These are phyloP conservation scores for Heliconius sara DNA, from an alignment of 2,888 invertebrate genomes.

Conservation along the genomic window DNA sequence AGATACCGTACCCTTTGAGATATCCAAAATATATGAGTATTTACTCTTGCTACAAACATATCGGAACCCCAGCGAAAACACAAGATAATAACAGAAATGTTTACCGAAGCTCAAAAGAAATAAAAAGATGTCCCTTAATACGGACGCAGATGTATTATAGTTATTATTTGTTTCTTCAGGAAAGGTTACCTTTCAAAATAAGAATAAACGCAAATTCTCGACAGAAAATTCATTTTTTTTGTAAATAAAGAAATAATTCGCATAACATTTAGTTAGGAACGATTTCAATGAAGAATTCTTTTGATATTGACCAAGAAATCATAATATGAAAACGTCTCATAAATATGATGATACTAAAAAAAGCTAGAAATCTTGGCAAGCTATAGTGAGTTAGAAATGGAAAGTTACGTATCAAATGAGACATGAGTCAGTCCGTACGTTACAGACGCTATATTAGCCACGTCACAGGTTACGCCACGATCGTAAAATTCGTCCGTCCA, in stretches of 20 bases:
- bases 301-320: neutral
- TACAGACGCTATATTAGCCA: constrained; percentile 64
- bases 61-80: constrained; percentile 60
- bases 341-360: constrained; percentile 4
- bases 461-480: constrained; percentile 77
- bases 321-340: neutral
- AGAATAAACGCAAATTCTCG: constrained; percentile 78
- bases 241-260: too few relatives aligned
- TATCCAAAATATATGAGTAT: constrained; percentile 20
- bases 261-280: neutral
- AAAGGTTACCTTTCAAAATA: constrained; percentile 66
- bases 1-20: constrained; percentile 24
- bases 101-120: constrained; percentile 77
- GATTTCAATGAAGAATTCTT: neutral
- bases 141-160: constrained; percentile 75
- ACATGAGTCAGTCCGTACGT: constrained; percentile 66
- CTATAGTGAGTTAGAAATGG: constrained; percentile 59
- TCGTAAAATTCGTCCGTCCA: constrained; percentile 81
- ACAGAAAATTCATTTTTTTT: constrained; percentile 35
- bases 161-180: constrained; percentile 78
- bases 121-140: constrained; percentile 83
- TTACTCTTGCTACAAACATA: constrained; percentile 28
- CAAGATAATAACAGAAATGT: constrained; percentile 81
- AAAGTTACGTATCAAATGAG: constrained; percentile 71
- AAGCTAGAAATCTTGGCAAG: constrained; percentile 37